Conservation (phyloP, 2,113 vertebrate species). For the Gambusia affinis region DNA sequence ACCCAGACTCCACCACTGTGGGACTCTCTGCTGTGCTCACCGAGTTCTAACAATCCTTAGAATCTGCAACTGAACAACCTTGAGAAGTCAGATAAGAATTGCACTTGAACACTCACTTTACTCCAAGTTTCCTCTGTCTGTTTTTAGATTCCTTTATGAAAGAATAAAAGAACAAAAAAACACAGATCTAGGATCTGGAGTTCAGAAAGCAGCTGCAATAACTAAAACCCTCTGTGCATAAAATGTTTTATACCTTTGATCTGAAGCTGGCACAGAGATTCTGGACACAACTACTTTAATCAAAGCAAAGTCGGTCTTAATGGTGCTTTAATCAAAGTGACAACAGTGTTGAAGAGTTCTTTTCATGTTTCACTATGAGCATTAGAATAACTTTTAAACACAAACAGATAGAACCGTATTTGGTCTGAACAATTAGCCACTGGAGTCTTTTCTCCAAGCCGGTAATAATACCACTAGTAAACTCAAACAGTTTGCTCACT, state of each 20-base stretch:
- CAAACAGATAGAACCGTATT: background rate
- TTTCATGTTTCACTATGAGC: background rate
- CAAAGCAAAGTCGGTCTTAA: background rate
- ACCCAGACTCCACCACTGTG: background rate
- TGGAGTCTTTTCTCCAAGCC: no score
- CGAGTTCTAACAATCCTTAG: background rate
- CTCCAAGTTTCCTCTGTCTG: background rate
- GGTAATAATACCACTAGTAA: no score
- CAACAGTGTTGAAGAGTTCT: conserved; percentile 1
- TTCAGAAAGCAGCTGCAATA: background rate
- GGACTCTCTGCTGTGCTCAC: background rate
- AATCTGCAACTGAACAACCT: background rate
- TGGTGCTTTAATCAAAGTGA: background rate
- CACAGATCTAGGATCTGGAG: background rate
- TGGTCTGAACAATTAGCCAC: background rate
- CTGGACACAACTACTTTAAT: background rate
- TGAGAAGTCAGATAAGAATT: background rate
- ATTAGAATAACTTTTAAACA: background rate
- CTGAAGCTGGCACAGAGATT: background rate
- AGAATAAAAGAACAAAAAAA: background rate
- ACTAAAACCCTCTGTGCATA: background rate
- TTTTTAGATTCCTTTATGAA: background rate
- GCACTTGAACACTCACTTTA: background rate
- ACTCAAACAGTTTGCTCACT: no score
- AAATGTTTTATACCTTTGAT: background rate